Evolutionary conservation across 2,113 vertebrate genomes (phyloP).

Genomic region (Panurus biarmicus): DNA sequence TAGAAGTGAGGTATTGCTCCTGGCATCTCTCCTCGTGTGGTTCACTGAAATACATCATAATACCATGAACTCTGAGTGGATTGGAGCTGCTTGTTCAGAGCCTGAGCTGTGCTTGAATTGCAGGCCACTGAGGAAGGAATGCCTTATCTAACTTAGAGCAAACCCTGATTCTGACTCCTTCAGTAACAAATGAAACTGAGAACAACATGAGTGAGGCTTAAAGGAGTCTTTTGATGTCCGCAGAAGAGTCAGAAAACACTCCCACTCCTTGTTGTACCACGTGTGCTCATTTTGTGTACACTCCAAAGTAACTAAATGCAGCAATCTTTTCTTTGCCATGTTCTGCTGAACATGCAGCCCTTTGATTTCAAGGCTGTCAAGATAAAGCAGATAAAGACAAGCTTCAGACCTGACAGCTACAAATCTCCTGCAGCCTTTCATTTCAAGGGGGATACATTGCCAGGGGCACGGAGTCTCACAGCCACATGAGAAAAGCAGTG

Average conservation of each 20-base stretch:
- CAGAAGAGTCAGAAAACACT: not conserved
- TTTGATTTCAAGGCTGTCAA: slow-evolving; percentile 46
- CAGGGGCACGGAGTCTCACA: not conserved
- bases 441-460: not conserved
- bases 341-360: slow-evolving; percentile 2
- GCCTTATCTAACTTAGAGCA: not conserved
- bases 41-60: not conserved
- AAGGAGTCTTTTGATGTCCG: not conserved
- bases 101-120: not conserved
- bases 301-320: not conserved
- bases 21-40: fast-evolving
- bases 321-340: not conserved
- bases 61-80: not conserved
- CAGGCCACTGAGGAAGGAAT: not conserved
- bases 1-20: not conserved
- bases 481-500: slow-evolving; percentile 10
- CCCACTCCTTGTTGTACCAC: not conserved
- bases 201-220: not conserved
- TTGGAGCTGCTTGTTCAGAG: not conserved
- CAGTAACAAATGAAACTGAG: not conserved
- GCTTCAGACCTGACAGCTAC: slow-evolving; percentile 30
- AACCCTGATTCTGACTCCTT: not conserved
- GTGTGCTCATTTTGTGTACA: not conserved
- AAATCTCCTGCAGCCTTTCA: slow-evolving; percentile 42
- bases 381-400: slow-evolving; percentile 42